phyloP scores from a whole-genome alignment of 1,140 invertebrate genomes.

The Sitodiplosis mosellana region DNA sequence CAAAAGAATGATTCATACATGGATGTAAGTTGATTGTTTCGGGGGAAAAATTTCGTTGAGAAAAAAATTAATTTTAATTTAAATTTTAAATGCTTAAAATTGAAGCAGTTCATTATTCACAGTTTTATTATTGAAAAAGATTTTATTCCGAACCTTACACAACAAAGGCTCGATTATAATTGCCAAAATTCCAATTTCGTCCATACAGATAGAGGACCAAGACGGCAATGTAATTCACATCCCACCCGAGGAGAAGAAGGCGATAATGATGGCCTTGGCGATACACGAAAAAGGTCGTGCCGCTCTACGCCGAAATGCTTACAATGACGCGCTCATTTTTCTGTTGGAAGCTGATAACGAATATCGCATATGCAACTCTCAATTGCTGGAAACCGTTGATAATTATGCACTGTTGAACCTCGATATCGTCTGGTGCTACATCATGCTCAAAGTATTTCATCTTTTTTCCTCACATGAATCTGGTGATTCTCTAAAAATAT shows the following conservation, averaged over 20 bases:
- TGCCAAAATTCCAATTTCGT: too few species aligned
- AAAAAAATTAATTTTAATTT: too few species aligned
- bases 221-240: constrained; percentile 47
- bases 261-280: constrained; percentile 50
- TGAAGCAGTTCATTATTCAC: too few species aligned
- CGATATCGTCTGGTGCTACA: constrained; percentile 72
- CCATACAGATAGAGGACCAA: constrained; percentile 53
- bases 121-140: too few species aligned
- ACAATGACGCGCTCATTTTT: constrained; percentile 45
- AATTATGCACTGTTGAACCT: constrained; percentile 63
- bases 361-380: constrained; percentile 46
- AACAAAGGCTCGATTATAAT: too few species aligned
- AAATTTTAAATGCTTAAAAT: too few species aligned
- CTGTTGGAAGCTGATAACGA: constrained; percentile 57
- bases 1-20: constrained; percentile 10
- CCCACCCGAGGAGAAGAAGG: constrained; percentile 41
- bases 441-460: constrained; percentile 33
- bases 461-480: not conserved
- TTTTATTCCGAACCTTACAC: too few species aligned
- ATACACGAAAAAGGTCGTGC: constrained; percentile 56
- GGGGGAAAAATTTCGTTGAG: not conserved
- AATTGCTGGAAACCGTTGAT: constrained; percentile 49
- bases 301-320: constrained; percentile 42
- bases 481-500: not conserved
- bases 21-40: not conserved